Evolutionary conservation across 2,888 invertebrate genomes (phyloP).

Genomic region (Allacma fusca): DNA sequence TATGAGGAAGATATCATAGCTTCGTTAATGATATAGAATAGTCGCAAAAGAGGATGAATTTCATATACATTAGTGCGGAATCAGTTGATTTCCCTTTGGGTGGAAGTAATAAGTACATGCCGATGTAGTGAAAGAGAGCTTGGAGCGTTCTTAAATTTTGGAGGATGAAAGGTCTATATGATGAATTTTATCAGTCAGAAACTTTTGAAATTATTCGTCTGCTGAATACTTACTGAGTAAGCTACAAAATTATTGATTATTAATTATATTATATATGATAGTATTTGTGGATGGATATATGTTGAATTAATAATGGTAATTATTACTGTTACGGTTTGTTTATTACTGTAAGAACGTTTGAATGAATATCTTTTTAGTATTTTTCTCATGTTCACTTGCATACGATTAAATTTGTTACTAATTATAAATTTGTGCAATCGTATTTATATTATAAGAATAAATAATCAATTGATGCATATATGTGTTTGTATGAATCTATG

Average conservation of each 20-base stretch:
- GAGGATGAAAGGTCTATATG: not conserved
- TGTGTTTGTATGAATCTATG: slow-evolving; percentile 1
- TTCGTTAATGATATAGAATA: no score
- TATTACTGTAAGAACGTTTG: slow-evolving; percentile 15
- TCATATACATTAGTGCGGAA: no score
- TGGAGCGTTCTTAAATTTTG: not conserved
- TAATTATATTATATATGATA: not conserved
- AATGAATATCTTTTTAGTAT: slow-evolving; percentile 21
- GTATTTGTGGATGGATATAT: slow-evolving; percentile 7
- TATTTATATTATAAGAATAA: slow-evolving; percentile 6
- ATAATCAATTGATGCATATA: not conserved
- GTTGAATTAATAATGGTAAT: slow-evolving; percentile 21
- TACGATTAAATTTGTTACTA: slow-evolving; percentile 22
- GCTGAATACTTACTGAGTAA: not conserved
- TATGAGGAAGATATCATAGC: no score
- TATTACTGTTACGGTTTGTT: not conserved
- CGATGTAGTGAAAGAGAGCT: not conserved
- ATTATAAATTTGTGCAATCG: slow-evolving; percentile 35
- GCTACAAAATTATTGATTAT: slow-evolving; percentile 17
- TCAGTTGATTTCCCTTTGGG: not conserved
- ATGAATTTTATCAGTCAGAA: slow-evolving; percentile 14
- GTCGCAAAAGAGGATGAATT: no score
- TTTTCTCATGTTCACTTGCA: slow-evolving; percentile 24
- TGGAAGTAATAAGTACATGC: not conserved
- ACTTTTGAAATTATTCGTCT: slow-evolving; percentile 8